A percentile compares a stretch with the other conserved stretches of the same genome.
phyloP scores from a whole-genome alignment of 2,113 vertebrate species.

The Sceloporus undulatus region DNA sequence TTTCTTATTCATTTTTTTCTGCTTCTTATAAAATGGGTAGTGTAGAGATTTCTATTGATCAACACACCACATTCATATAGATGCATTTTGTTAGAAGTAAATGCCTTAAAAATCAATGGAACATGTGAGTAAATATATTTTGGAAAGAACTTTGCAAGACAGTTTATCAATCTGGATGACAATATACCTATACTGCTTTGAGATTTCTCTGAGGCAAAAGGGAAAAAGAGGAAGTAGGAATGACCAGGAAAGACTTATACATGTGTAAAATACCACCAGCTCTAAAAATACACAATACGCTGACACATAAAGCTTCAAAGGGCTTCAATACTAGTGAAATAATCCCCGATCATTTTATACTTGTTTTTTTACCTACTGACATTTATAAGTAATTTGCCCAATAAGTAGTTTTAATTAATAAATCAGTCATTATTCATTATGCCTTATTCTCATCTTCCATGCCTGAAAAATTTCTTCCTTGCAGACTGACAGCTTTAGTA shows the following conservation, averaged over 20 bases:
- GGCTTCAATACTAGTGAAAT: not conserved
- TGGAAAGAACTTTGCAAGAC: not conserved
- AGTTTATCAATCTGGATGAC: not conserved
- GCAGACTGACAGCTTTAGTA: not conserved
- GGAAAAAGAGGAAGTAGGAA: fast-evolving
- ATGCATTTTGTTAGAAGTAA: not conserved
- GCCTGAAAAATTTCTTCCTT: conserved; percentile 15
- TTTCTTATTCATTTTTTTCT: conserved; percentile 32
- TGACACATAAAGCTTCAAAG: not conserved
- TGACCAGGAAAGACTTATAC: not conserved
- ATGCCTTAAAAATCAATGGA: not conserved
- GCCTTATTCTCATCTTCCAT: not conserved
- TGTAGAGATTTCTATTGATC: conserved; percentile 34
- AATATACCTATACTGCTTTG: not conserved
- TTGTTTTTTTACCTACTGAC: not conserved
- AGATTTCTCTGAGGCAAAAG: not conserved
- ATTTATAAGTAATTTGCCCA: not conserved
- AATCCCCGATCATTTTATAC: not conserved
- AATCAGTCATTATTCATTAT: not conserved
- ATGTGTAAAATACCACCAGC: not conserved
- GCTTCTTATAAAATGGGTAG: conserved; percentile 20
- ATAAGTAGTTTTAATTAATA: not conserved
- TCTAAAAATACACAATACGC: too few species aligned
- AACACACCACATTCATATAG: not conserved
- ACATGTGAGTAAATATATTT: not conserved